Conservation (phyloP, 2,797 vertebrate species). For the Macrochelys suwanniensis region DNA sequence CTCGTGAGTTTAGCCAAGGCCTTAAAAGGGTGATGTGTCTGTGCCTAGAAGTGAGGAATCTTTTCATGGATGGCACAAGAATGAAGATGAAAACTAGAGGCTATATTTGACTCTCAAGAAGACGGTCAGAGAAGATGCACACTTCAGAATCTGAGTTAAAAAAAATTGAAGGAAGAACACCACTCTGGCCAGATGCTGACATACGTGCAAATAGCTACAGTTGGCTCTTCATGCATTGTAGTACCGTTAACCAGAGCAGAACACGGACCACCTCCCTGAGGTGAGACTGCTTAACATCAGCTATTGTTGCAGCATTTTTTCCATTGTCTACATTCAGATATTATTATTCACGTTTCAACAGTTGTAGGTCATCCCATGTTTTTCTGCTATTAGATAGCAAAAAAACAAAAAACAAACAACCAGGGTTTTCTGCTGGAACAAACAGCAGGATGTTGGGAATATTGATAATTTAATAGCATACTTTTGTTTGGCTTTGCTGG, state of each 20-base stretch:
- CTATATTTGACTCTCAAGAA: background rate
- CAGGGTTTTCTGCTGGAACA: background rate
- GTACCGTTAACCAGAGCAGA: background rate
- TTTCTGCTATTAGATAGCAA: background rate
- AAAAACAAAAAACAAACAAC: background rate
- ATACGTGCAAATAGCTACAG: slow-evolving; percentile 1
- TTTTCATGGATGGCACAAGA: background rate
- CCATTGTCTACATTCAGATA: background rate
- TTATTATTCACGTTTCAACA: background rate
- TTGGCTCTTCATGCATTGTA: background rate
- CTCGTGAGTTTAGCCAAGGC: no score
- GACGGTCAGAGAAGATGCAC: background rate
- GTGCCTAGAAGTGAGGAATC: background rate
- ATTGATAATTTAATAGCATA: background rate
- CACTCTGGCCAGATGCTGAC: background rate
- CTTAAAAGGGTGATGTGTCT: background rate
- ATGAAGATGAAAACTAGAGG: background rate
- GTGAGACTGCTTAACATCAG: background rate
- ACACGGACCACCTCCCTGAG: background rate
- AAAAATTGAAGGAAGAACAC: background rate
- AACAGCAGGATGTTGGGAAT: background rate
- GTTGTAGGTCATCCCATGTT: background rate
- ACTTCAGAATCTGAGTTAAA: background rate
- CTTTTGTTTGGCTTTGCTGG: background rate
- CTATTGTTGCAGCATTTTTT: background rate